phyloP scores from a whole-genome alignment of 2,113 vertebrate species.

The Psettodes erumei region DNA sequence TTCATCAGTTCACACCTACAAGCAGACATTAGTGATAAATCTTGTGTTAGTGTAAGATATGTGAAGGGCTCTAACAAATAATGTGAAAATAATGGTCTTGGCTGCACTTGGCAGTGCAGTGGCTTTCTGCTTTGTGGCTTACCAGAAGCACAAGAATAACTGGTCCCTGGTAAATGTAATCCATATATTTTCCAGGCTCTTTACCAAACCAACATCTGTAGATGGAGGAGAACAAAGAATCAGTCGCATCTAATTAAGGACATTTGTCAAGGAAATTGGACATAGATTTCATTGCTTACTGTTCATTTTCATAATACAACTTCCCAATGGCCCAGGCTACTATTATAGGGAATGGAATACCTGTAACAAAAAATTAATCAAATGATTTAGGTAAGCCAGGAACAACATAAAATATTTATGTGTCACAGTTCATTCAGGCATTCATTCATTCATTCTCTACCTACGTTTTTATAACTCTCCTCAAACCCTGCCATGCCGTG shows the following conservation, averaged over 20 bases:
- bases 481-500: neutral
- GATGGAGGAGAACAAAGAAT: constrained; percentile 34
- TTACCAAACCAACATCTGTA: constrained; percentile 98
- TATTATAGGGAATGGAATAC: constrained; percentile 93
- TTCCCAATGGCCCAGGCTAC: constrained; percentile 93
- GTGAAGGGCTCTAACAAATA: neutral
- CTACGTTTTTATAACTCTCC: neutral
- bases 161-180: constrained; percentile 98
- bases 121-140: constrained; percentile 58
- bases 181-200: constrained; percentile 94
- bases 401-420: neutral
- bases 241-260: neutral
- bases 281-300: constrained; percentile 84
- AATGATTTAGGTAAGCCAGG: neutral
- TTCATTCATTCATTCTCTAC: neutral
- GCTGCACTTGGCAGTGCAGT: neutral
- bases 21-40: neutral
- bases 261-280: neutral
- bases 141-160: constrained; percentile 97
- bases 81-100: neutral
- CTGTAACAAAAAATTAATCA: constrained; percentile 77
- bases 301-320: constrained; percentile 92
- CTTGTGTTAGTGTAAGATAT: neutral
- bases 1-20: neutral
- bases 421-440: neutral